Conservation (phyloP, 1,140 invertebrate genomes). For the Hormaphis cornu region DNA sequence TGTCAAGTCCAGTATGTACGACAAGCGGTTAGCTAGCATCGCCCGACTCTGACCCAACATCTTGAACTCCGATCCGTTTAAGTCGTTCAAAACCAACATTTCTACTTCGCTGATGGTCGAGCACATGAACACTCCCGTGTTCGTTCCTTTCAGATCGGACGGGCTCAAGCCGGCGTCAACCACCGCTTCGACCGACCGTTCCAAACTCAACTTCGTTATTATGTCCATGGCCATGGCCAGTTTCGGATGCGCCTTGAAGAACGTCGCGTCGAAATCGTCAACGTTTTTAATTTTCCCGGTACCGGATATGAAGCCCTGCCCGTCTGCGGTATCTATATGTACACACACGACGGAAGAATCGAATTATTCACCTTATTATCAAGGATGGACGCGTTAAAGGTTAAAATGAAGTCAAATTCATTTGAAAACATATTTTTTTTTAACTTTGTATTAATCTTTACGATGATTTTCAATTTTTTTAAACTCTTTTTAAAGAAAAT, state of each 20-base stretch:
- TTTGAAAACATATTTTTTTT: too few relatives aligned
- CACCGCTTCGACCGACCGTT: constrained; percentile 32
- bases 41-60: constrained; percentile 54
- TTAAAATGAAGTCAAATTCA: too few relatives aligned
- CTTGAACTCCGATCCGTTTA: not conserved
- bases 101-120: not conserved
- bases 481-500: too few relatives aligned
- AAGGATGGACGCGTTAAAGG: too few relatives aligned
- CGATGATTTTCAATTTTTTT: too few relatives aligned
- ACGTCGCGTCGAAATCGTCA: constrained; percentile 35
- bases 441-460: too few relatives aligned
- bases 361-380: too few relatives aligned
- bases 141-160: not conserved
- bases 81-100: not conserved
- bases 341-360: too few relatives aligned
- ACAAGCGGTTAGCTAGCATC: constrained; percentile 58
- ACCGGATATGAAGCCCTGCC: not conserved
- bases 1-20: constrained; percentile 15
- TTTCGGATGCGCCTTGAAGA: constrained; percentile 38
- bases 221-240: constrained; percentile 35
- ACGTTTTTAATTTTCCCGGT: constrained; percentile 19
- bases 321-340: too few relatives aligned
- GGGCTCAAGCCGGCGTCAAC: constrained; percentile 25
- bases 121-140: not conserved
- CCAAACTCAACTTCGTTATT: constrained; percentile 27